Percentiles rank a stretch among this genome's conserved stretches.
phyloP scores from a whole-genome alignment of 2,113 vertebrate genomes.

The Sialia sialis region DNA sequence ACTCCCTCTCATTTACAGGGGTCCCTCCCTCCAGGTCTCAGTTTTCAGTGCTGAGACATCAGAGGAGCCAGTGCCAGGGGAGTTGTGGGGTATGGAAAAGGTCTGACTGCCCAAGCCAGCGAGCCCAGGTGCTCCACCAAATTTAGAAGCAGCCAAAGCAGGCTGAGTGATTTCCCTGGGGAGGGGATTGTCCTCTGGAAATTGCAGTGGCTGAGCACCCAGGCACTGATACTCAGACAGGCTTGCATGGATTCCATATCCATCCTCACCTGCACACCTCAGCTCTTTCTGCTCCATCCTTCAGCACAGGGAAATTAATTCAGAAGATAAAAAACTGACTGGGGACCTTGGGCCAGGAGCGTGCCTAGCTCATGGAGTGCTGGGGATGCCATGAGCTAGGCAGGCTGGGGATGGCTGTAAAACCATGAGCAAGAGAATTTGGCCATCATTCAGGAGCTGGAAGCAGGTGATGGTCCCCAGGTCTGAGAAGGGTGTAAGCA shows the following conservation, averaged over 20 bases:
- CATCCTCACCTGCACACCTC: not conserved
- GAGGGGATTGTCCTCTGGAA: not conserved
- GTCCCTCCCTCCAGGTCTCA: not conserved
- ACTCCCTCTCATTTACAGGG: not conserved
- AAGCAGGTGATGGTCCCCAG: not conserved
- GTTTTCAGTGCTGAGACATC: not conserved
- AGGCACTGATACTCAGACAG: not conserved
- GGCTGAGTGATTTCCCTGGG: not conserved
- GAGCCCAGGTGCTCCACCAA: accelerated
- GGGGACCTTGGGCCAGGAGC: not conserved
- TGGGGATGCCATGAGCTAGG: not conserved
- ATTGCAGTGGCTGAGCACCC: not conserved
- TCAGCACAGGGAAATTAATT: not conserved
- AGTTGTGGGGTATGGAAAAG: accelerated
- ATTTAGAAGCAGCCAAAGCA: not conserved
- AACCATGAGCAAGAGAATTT: not conserved
- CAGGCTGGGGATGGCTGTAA: not conserved
- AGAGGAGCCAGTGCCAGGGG: not conserved
- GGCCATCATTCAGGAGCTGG: not conserved
- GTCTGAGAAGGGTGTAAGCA: not conserved
- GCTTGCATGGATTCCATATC: not conserved
- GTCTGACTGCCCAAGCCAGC: not conserved
- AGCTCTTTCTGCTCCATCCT: not conserved
- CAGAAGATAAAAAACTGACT: accelerated
- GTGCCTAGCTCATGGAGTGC: not conserved